These are phyloP conservation scores for Etheostoma perlongum DNA, from an alignment of 2,797 vertebrate species.

Conservation along the genomic window DNA sequence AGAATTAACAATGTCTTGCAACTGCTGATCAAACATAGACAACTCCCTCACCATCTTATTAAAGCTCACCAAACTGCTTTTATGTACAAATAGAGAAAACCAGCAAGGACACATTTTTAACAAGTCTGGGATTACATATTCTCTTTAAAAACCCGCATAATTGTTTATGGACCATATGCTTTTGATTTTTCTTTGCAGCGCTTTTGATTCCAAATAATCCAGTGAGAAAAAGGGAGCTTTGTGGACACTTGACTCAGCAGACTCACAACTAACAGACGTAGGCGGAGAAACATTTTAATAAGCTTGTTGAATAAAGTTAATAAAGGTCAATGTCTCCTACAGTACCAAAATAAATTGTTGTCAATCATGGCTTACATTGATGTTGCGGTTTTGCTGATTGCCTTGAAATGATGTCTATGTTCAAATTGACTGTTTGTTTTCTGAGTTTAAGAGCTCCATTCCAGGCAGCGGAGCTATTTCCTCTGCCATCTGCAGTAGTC, in stretches of 20 bases:
- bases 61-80: slow-evolving; percentile 59
- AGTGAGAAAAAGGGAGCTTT: slow-evolving; percentile 41
- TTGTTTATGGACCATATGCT: slow-evolving; percentile 69
- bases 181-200: slow-evolving; percentile 63
- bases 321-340: slow-evolving; percentile 25
- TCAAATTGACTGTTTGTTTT: slow-evolving; percentile 81
- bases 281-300: slow-evolving; percentile 46
- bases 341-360: slow-evolving; percentile 18
- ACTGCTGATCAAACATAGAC: slow-evolving; percentile 43
- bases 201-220: slow-evolving; percentile 57
- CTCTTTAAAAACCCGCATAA: slow-evolving; percentile 77
- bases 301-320: slow-evolving; percentile 34
- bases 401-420: slow-evolving; percentile 62
- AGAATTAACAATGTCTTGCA: slow-evolving; percentile 21
- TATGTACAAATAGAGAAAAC: slow-evolving; percentile 58
- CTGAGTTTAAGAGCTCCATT: slow-evolving; percentile 80
- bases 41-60: slow-evolving; percentile 56
- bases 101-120: slow-evolving; percentile 66
- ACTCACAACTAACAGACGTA: slow-evolving; percentile 52
- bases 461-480: slow-evolving; percentile 83
- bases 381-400: slow-evolving; percentile 47
- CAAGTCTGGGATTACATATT: slow-evolving; percentile 68
- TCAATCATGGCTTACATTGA: slow-evolving; percentile 15
- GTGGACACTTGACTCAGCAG: slow-evolving; percentile 64
- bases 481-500: slow-evolving; percentile 83